phyloP scores from a whole-genome alignment of 2,888 invertebrate species.

The Platypus cylindrus region DNA sequence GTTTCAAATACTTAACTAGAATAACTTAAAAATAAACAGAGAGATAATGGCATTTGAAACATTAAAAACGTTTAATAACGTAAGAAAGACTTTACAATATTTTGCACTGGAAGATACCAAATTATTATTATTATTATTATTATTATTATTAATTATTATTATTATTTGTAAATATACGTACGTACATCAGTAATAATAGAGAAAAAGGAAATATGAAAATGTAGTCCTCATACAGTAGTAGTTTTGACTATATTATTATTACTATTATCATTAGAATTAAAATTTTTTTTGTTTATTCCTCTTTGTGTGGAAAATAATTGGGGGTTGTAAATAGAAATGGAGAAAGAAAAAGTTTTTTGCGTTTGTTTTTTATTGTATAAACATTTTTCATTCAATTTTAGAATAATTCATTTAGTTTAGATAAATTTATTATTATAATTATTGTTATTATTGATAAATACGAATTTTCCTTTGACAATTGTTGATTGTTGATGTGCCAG shows the following conservation, averaged over 20 bases:
- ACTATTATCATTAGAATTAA: too few species aligned
- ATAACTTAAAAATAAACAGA: too few species aligned
- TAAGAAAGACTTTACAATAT: too few species aligned
- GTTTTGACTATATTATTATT: too few species aligned
- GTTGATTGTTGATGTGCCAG: background rate
- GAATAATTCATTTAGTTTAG: conserved; percentile 4
- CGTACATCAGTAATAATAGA: conserved; percentile 27
- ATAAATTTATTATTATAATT: conserved; percentile 1
- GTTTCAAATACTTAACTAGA: too few species aligned
- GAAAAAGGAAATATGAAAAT: too few species aligned
- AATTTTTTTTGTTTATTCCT: conserved; percentile 12
- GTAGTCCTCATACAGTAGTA: conserved; percentile 36
- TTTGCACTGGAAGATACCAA: too few species aligned
- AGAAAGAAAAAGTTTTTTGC: background rate
- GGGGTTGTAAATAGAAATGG: too few species aligned
- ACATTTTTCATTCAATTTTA: conserved; percentile 3
- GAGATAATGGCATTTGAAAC: too few species aligned
- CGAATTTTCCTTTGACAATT: conserved; percentile 1
- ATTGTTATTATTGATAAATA: conserved; percentile 1
- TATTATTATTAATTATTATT: too few species aligned
- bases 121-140: too few species aligned
- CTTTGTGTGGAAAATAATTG: conserved; percentile 12
- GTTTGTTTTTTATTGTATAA: conserved; percentile 4
- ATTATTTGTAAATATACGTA: conserved; percentile 38
- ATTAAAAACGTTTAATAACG: too few species aligned